Evolutionary conservation across 2,113 vertebrate genomes (phyloP), one percentile per base, ranked within the genome.

Genomic region (Atherinomorus stipes): DNA sequence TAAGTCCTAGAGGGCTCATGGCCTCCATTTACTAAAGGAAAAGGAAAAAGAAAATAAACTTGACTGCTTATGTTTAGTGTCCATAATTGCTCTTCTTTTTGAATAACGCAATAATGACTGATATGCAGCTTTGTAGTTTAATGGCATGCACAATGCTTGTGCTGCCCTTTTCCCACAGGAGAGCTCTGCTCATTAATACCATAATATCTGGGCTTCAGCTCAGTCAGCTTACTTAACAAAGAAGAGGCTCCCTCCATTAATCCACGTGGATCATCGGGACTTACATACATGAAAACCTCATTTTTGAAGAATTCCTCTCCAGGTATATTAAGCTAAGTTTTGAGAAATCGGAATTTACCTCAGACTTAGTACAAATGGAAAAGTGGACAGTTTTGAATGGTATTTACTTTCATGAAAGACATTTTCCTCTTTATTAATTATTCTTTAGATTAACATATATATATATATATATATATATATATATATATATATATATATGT

Each of bases 181-280:
- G 5, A 72, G 51, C 45, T 65, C 31, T 65, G 40, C 61, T 34
- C 21, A 62, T 61, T 62, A 72, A 31, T 44, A 53, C 49, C 12
- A 23, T 45, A 72, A 72, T 34, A 72, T 62, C 38, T 44, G n/a
- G 50, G 38, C 47, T 61, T 71, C 23, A 23, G 52, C 53, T 64
- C 65, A 47, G 19, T 47, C 58, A 54, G 38, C 57, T 38, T n/a
- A 50, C 28, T 56, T 59, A 11, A 34, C 50, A 51, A 67, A 42
- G 25, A 63, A 13, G n/a, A 57, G 3, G 31, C 69, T 71, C 15
- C 42, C 40, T 56, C 9, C n/a, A 52, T 22, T 44, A 52, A 52
- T 58, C 25, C 42, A 49, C 13, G 34, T 31, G 40, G 42, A 52
- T 57, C 23, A 28, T 62, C 47, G 38, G 45, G 59, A 59, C n/a